These are phyloP conservation scores for Rhogogaster chlorosoma DNA, from an alignment of 2,888 invertebrate genomes.

Conservation along the genomic window DNA sequence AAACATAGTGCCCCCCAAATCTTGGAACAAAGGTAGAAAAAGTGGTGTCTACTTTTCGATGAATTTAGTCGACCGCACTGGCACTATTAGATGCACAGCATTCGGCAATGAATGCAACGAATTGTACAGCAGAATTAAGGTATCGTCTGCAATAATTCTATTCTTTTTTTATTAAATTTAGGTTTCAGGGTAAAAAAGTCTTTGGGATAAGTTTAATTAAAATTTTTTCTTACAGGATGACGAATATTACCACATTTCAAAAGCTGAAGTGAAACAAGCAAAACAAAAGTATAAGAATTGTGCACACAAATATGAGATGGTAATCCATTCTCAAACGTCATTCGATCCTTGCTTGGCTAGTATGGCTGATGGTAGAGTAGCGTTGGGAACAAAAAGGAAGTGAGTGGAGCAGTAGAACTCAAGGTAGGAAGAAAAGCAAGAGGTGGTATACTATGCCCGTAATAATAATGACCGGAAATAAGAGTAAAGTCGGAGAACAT, in stretches of 20 bases:
- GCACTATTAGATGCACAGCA: slow-evolving; percentile 95
- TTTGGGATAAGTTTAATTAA: background rate
- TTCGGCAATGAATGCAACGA: slow-evolving; percentile 94
- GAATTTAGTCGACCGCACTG: slow-evolving; percentile 94
- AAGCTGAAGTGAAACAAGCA: slow-evolving; percentile 96
- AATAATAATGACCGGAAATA: no score
- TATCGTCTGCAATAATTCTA: slow-evolving; percentile 72
- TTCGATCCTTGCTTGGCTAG: no score
- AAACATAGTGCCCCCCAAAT: slow-evolving; percentile 88
- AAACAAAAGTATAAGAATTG: slow-evolving; percentile 88
- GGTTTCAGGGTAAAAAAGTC: background rate
- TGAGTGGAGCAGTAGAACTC: no score
- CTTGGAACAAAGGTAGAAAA: slow-evolving; percentile 96
- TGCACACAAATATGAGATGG: slow-evolving; percentile 99
- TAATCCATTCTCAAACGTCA: no score
- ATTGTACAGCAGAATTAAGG: slow-evolving; percentile 93
- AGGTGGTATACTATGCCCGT: no score
- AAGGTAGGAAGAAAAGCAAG: no score
- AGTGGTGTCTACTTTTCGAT: slow-evolving; percentile 94
- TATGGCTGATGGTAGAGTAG: no score
- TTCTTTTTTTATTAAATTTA: background rate
- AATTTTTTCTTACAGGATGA: slow-evolving; percentile 80
- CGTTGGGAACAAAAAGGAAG: no score
- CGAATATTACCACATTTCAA: slow-evolving; percentile 93
- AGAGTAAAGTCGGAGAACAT: no score